Evolutionary conservation across 2,113 vertebrate genomes (phyloP).

Genomic region (Equus przewalskii): DNA sequence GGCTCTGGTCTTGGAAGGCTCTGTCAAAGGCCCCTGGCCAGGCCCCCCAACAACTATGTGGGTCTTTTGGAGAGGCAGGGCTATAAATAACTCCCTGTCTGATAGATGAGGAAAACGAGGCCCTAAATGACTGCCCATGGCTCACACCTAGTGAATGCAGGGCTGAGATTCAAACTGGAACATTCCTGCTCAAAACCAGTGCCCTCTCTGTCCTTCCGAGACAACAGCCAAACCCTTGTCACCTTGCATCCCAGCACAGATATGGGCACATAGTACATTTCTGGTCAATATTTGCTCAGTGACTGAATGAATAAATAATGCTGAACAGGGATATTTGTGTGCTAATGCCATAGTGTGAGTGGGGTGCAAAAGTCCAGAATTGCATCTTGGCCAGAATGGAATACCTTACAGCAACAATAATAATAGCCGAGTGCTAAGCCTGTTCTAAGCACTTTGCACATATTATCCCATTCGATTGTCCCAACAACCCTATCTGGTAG

Average conservation of each 20-base stretch:
- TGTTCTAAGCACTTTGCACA: not conserved
- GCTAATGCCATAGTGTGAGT: not conserved
- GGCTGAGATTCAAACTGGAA: not conserved
- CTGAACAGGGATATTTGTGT: not conserved
- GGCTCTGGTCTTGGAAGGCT: not conserved
- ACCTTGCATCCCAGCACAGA: not conserved
- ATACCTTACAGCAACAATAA: not conserved
- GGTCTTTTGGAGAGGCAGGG: not conserved
- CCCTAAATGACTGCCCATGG: not conserved
- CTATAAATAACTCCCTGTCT: not conserved
- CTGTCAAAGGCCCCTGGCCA: not conserved
- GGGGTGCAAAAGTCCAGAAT: not conserved
- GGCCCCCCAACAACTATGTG: not conserved
- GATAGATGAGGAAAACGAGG: not conserved
- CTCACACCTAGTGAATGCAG: not conserved
- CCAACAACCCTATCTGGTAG: no score
- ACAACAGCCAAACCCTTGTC: not conserved
- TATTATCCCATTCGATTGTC: not conserved
- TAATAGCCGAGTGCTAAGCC: not conserved
- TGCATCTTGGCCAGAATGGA: not conserved
- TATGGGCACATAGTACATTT: not conserved
- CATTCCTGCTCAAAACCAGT: not conserved
- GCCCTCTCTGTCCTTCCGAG: not conserved
- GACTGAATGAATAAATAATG: not conserved
- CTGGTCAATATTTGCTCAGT: not conserved